Conservation (phyloP, 2,797 vertebrate genomes). For the Pterois miles region DNA sequence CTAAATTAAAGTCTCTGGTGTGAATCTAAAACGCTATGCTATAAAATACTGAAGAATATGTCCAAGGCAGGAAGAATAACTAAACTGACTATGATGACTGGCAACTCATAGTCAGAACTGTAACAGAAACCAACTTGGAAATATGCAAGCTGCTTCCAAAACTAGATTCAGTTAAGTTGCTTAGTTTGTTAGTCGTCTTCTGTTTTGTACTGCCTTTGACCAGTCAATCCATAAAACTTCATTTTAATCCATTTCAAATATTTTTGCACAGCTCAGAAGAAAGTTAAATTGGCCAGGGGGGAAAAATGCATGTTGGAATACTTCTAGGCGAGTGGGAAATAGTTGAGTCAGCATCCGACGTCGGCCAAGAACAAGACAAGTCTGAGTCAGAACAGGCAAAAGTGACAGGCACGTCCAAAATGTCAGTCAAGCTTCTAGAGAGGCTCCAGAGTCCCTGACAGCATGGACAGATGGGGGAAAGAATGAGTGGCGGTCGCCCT, state of each 20-base stretch:
- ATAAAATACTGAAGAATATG: background rate
- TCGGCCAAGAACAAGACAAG: slow-evolving; percentile 25
- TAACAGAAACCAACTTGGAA: background rate
- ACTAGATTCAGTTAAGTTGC: background rate
- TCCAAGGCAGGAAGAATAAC: background rate
- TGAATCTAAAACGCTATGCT: background rate
- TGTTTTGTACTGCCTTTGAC: background rate
- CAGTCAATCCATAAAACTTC: background rate
- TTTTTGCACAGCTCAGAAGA: slow-evolving; percentile 1
- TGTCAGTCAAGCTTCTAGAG: slow-evolving; percentile 22
- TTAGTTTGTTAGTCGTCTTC: background rate
- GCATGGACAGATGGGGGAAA: background rate
- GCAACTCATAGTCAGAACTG: background rate
- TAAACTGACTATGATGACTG: background rate
- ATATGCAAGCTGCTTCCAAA: background rate
- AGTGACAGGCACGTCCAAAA: slow-evolving; percentile 18
- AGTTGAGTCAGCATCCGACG: slow-evolving; percentile 34
- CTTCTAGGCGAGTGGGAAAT: slow-evolving; percentile 10
- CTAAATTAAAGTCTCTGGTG: background rate
- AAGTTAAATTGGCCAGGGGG: background rate
- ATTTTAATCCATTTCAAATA: background rate
- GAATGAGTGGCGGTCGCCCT: background rate
- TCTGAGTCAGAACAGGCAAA: slow-evolving; percentile 29
- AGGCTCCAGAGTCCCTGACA: slow-evolving; percentile 6
- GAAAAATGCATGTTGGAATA: background rate